Conservation (phyloP, 2,797 vertebrate genomes). For the Malacoctenus gilli region DNA sequence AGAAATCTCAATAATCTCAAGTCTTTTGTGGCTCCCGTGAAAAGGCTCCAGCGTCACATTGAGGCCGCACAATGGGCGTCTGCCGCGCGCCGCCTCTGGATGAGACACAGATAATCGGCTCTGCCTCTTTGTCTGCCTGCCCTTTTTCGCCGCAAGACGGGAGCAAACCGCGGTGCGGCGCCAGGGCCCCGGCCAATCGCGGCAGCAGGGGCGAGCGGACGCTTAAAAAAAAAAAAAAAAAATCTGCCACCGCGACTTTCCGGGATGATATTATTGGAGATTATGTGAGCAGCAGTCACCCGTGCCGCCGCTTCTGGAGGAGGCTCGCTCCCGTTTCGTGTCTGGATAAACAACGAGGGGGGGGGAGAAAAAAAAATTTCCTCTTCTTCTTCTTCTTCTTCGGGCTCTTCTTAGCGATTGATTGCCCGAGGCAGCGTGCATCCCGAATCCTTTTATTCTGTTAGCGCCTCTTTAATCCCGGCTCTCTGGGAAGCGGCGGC, state of each 20-base stretch:
- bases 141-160: too few relatives aligned
- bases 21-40: conserved; percentile 70
- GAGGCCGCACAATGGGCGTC: conserved; percentile 57
- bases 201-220: conserved; percentile 33
- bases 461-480: conserved; percentile 66
- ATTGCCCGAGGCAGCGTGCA: conserved; percentile 58
- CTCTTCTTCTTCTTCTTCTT: too few relatives aligned
- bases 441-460: conserved; percentile 67
- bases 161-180: too few relatives aligned
- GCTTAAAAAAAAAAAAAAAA: conserved; percentile 34
- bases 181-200: conserved; percentile 58
- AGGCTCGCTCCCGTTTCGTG: conserved; percentile 50
- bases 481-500: conserved; percentile 57
- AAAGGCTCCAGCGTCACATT: conserved; percentile 58
- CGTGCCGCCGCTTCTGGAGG: conserved; percentile 33
- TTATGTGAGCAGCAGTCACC: conserved; percentile 49
- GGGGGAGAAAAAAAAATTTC: conserved; percentile 37
- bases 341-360: conserved; percentile 21
- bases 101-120: conserved; percentile 71
- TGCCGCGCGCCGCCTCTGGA: conserved; percentile 57
- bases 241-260: conserved; percentile 46
- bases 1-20: conserved; percentile 68
- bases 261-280: conserved; percentile 60
- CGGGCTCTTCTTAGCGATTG: conserved; percentile 45
- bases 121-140: conserved; percentile 67